Base-by-base conservation (phyloP, 2,888 invertebrate species). In the Cephus runcator region DNA sequence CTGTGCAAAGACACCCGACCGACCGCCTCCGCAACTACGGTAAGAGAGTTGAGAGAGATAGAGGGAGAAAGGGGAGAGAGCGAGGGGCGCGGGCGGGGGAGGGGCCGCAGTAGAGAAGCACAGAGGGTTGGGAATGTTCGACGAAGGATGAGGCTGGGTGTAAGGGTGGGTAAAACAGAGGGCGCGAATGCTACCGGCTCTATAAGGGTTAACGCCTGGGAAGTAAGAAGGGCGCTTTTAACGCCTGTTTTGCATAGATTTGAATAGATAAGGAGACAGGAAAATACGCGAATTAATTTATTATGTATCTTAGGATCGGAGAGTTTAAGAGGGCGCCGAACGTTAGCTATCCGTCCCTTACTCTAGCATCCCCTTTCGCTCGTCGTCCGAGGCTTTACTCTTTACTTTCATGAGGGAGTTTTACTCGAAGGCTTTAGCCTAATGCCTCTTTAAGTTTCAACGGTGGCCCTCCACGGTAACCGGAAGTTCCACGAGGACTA, bases 161-260 rank as follows among this genome's bases (percentile, higher is more conserved):
- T 71, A 76, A 76, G 74, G 76, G 79, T 76, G 71, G 75, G 31
- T 71, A 34, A 74, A 75, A 82, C 80, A 73, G 76, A 81, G 79
- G 79, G 79, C 76, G 80, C 76, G 81, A 84, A 87, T 85, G 82
- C 77, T 85, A 84, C 87, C 88, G 73, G 69, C 71, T 71, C 71
- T 31, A 34, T 34, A 71, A 88, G 89, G 89, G 89, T 89, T 89
- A 88, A 87, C 87, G 87, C 87, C 86, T 31, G 31, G 33, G 83
- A 81, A 83, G 85, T 83, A 85, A 86, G 82, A 85, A 86, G 86
- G 87, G 87, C 88, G 87, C 56, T 90, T 91, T 90, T 89, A 91
- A 90, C 90, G 88, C 88, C 88, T 90, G 88, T 89, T 91, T 91
- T 91, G 91, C 91, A 91, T 91, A 91, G 90, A 91, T 91, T 90